Evolutionary conservation across 2,888 invertebrate genomes (phyloP).

Genomic region (Saturnia pavonia): DNA sequence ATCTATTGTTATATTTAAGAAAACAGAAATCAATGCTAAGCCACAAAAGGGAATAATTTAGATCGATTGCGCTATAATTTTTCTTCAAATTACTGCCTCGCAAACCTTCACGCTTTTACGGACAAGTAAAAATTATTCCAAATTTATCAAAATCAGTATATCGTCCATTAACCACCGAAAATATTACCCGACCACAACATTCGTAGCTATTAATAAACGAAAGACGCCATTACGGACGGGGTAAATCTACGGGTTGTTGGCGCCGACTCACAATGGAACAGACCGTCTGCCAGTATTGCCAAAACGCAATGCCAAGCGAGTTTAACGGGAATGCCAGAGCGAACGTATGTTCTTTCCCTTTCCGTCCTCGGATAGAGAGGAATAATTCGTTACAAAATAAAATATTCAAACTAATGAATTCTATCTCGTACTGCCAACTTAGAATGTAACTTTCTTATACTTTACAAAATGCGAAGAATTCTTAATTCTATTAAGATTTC

Average conservation of each 20-base stretch:
- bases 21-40: background rate
- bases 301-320: conserved; percentile 68
- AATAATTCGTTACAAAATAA: conserved; percentile 10
- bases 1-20: background rate
- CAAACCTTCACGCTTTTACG: conserved; percentile 15
- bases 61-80: background rate
- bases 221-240: conserved; percentile 57
- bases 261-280: conserved; percentile 62
- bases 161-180: conserved; percentile 53
- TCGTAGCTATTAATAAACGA: conserved; percentile 60
- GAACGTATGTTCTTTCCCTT: conserved; percentile 19
- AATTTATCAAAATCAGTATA: conserved; percentile 56
- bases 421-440: conserved; percentile 18
- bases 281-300: conserved; percentile 58
- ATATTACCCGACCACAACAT: conserved; percentile 55
- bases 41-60: background rate
- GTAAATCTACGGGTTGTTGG: conserved; percentile 65
- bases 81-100: conserved; percentile 5
- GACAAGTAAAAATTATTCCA: conserved; percentile 42
- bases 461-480: background rate
- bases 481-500: background rate
- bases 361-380: conserved; percentile 18
- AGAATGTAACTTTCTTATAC: conserved; percentile 4
- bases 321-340: conserved; percentile 41
- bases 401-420: conserved; percentile 18